These are phyloP conservation scores for Accipiter cooperii DNA, from an alignment of 2,113 vertebrate genomes.

Conservation along the genomic window DNA sequence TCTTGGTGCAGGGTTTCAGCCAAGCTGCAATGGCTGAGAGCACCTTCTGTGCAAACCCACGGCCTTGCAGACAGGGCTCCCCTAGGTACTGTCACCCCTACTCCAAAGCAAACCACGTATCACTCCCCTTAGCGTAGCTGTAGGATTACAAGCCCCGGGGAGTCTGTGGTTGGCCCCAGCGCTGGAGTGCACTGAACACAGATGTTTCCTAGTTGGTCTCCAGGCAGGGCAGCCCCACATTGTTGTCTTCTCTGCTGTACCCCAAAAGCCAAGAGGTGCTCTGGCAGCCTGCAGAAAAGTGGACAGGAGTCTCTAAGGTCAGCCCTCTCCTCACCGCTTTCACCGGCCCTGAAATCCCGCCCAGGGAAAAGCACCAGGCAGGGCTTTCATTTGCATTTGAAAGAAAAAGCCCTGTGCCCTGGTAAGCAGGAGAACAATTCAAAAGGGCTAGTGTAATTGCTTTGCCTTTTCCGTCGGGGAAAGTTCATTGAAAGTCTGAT, in stretches of 20 bases:
- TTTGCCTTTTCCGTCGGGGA: background rate
- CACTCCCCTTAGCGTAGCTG: background rate
- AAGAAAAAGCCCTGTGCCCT: background rate
- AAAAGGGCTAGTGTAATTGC: background rate
- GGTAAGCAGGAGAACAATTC: background rate
- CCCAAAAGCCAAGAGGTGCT: background rate
- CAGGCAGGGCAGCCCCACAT: background rate
- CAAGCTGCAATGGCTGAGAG: background rate
- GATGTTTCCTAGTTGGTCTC: background rate
- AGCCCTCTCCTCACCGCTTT: background rate
- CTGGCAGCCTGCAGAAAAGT: background rate
- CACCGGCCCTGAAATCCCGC: background rate
- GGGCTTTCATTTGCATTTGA: background rate
- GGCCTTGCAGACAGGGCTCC: background rate
- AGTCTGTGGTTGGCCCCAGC: too few species aligned
- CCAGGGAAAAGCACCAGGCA: background rate
- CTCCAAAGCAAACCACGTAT: background rate
- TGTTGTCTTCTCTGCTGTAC: background rate
- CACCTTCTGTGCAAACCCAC: fast-evolving
- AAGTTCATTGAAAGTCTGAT: background rate
- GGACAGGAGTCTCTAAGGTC: background rate
- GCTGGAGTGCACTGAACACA: fast-evolving
- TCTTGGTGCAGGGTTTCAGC: background rate
- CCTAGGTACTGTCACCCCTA: background rate
- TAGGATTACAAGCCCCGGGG: background rate